Percentiles rank a stretch among this genome's conserved stretches.
Conservation (phyloP, 2,113 vertebrate species). For the Pardalotus punctatus region DNA sequence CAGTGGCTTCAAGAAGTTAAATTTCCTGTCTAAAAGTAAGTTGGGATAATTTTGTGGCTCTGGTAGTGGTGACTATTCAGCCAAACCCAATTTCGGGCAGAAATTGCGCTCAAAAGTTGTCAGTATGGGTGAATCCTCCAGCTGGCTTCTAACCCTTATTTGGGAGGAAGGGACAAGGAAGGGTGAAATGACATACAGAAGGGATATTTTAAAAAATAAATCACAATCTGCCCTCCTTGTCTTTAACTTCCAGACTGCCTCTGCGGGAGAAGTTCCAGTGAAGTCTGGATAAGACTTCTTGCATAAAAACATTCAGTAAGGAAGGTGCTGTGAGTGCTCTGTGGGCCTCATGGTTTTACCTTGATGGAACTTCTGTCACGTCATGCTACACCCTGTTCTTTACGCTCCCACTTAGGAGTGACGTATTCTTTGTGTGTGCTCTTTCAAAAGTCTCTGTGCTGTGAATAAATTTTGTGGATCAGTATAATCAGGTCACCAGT, state of each 20-base stretch:
- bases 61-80: neutral
- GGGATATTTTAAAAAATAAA: neutral
- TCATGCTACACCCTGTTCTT: neutral
- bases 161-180: neutral
- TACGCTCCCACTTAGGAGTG: neutral
- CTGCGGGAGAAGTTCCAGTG: neutral
- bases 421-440: neutral
- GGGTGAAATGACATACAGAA: neutral
- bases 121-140: neutral
- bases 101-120: neutral
- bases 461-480: neutral
- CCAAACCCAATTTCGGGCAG: neutral
- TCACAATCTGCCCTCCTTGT: neutral
- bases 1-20: neutral
- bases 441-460: neutral
- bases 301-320: neutral
- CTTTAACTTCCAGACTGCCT: neutral
- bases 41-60: neutral
- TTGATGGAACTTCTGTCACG: fast-evolving
- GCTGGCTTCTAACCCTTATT: neutral
- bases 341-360: neutral
- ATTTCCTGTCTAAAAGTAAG: neutral
- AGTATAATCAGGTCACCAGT: neutral
- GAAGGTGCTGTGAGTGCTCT: neutral
- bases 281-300: neutral